A percentile compares a stretch with the other conserved stretches of the same genome.
These are phyloP conservation scores for Sebastes alutus DNA, from an alignment of 2,797 vertebrate species.

Conservation along the genomic window DNA sequence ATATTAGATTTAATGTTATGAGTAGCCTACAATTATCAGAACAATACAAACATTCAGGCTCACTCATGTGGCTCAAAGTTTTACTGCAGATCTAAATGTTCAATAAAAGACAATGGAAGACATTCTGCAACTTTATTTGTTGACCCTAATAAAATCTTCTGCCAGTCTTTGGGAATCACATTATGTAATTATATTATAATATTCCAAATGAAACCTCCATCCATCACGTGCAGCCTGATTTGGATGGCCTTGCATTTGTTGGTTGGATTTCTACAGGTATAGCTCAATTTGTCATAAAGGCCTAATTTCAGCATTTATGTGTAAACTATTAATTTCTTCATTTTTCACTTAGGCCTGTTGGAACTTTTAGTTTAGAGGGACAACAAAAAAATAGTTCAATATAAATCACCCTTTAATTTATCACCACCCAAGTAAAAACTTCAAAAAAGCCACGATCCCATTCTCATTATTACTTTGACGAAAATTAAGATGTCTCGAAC, in stretches of 20 bases:
- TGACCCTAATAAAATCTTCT: no score
- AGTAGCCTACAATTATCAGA: no score
- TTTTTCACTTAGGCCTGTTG: constrained; percentile 1
- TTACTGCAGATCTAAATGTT: no score
- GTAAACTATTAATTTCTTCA: background rate
- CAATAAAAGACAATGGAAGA: no score
- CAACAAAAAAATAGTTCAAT: background rate
- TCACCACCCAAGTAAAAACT: background rate
- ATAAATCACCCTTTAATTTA: background rate
- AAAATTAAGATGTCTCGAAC: background rate
- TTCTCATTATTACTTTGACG: background rate
- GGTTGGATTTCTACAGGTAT: background rate
- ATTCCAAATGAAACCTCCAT: background rate
- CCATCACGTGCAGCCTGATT: background rate
- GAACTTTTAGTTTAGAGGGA: background rate
- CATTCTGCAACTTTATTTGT: no score
- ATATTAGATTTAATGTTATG: no score
- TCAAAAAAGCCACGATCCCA: background rate
- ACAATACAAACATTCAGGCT: no score
- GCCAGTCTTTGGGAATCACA: no score
- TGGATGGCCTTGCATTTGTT: background rate
- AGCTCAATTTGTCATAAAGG: background rate
- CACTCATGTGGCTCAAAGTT: no score
- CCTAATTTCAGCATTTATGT: background rate
- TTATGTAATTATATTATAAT: background rate